phyloP scores from a whole-genome alignment of 2,113 vertebrate genomes.

The Melanerpes aurifrons region DNA sequence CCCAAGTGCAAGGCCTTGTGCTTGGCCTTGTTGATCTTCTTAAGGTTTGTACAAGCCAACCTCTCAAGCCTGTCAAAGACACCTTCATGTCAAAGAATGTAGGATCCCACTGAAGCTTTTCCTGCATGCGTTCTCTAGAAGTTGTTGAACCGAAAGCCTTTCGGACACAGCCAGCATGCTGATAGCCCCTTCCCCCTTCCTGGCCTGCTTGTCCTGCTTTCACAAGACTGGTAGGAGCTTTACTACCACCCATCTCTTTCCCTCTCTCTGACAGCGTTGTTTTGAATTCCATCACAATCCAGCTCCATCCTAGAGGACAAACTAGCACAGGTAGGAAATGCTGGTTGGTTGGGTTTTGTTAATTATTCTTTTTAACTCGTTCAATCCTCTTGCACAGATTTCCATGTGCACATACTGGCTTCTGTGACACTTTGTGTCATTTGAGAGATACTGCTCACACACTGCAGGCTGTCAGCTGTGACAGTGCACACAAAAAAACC shows the following conservation, averaged over 20 bases:
- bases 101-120: not conserved
- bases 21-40: not conserved
- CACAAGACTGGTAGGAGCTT: not conserved
- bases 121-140: not conserved
- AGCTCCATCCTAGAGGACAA: not conserved
- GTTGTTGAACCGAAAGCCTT: not conserved
- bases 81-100: not conserved
- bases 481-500: not conserved
- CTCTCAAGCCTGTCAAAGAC: not conserved
- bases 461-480: not conserved
- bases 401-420: accelerated
- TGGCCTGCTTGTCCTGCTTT: not conserved
- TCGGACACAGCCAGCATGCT: accelerated
- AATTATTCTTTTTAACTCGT: not conserved
- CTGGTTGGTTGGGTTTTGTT: not conserved
- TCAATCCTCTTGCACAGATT: not conserved
- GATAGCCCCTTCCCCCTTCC: not conserved
- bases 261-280: not conserved
- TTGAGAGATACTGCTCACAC: not conserved
- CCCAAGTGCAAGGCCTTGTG: not conserved
- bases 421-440: accelerated
- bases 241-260: not conserved
- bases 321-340: not conserved
- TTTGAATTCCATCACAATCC: not conserved
- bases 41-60: not conserved